A percentile compares a stretch with the other conserved stretches of the same genome.
Evolutionary conservation across 1,140 invertebrate genomes (phyloP).

Genomic region (Dolichoris vasculosae): DNA sequence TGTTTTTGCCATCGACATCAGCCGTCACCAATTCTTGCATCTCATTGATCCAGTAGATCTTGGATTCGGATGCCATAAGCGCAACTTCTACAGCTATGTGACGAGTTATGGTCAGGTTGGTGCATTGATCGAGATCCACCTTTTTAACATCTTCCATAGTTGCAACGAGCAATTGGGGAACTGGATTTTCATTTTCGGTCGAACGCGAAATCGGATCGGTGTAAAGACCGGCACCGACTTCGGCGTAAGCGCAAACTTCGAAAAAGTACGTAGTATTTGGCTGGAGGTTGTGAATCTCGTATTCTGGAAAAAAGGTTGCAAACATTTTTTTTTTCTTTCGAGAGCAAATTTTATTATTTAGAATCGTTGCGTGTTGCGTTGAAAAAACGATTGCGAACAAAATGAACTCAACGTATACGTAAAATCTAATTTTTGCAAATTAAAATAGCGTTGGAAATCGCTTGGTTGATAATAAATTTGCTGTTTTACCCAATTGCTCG

Average conservation of each 20-base stretch:
- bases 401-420: no score
- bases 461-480: neutral
- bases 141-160: constrained; percentile 82
- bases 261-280: constrained; percentile 83
- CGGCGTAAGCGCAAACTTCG: constrained; percentile 86
- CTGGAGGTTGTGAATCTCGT: constrained; percentile 76
- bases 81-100: constrained; percentile 80
- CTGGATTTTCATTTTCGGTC: constrained; percentile 81
- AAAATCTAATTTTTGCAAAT: no score
- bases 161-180: constrained; percentile 86
- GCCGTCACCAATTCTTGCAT: constrained; percentile 84
- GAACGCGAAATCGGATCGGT: constrained; percentile 79
- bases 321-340: neutral
- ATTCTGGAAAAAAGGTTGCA: constrained; percentile 68
- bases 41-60: constrained; percentile 89
- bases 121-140: constrained; percentile 82
- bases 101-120: constrained; percentile 76
- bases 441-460: no score
- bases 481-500: constrained; percentile 43
- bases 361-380: no score
- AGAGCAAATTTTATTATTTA: no score
- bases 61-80: constrained; percentile 80
- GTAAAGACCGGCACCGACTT: constrained; percentile 81
- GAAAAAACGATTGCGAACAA: no score
- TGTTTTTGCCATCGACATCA: constrained; percentile 75